Base-by-base conservation (phyloP, 2,888 invertebrate genomes). In the Melanchra persicariae region DNA sequence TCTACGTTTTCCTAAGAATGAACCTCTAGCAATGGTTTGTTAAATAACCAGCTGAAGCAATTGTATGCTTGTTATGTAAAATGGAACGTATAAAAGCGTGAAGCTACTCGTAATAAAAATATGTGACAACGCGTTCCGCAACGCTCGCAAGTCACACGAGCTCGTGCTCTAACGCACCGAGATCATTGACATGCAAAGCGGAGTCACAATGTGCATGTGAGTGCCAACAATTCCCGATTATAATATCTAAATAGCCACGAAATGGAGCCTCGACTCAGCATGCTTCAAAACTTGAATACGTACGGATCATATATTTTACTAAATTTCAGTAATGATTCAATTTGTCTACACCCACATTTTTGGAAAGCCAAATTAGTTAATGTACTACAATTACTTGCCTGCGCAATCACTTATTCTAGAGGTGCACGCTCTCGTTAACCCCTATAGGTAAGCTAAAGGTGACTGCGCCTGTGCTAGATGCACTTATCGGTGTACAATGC, bases 181-280 rank as follows among this genome's bases (percentile, higher is more conserved):
- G 82, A 86, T 81, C 85, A 84, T 87, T 85, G 84, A 84, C 80
- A 87, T 86, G 85, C 82, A 84, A 84, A 87, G 82, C 72, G 75
- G 68, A 66, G 68, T 73, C 57, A 64, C 77, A 69, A 75, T 74
- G 69, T 74, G 69, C 70, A 82, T 80, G 61, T 77, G 70, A 84
- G 74, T 84, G 80, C 79, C 83, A 84, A 84, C 80, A 77, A 77
- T 77, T 58, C 68, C 54, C 77, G 68, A 84, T 79, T 76, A 79
- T 63, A 70, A 79, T 76, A 70, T 65, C 58, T 73, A 83, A 79
- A 83, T 70, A 70, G 72, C 83, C 77, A 76, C 71, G 64, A 79
- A 79, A 83, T 79, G 70, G 60, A 68, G 70, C 55, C 71, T 65
- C 65, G 57, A 60, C 54, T 64, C 70, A 74, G 51, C 66, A 75